These are phyloP conservation scores for Micromesistius poutassou DNA, from an alignment of 2,797 vertebrate species.

Conservation along the genomic window DNA sequence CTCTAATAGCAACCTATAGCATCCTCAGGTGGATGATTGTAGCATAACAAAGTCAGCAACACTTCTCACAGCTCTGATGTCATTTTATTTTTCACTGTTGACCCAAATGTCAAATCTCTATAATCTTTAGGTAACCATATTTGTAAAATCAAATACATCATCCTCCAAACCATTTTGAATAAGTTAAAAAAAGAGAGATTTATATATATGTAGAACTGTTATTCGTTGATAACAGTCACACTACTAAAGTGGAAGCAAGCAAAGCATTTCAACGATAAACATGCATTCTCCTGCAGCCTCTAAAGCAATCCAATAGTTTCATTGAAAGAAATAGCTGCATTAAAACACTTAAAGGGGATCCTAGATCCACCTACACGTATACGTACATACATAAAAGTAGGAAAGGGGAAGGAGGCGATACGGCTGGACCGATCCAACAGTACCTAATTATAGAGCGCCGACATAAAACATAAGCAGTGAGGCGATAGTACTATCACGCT, in stretches of 20 bases:
- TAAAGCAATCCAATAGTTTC: neutral
- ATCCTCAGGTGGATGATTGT: neutral
- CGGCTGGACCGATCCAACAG: neutral
- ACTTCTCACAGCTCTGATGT: neutral
- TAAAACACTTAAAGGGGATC: neutral
- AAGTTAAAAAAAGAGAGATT: no score
- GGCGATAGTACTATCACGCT: neutral
- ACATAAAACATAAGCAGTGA: neutral
- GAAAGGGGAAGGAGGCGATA: neutral
- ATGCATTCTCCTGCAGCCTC: neutral
- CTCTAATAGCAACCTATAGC: neutral
- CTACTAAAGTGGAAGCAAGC: no score
- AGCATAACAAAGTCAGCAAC: neutral
- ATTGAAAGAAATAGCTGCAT: neutral
- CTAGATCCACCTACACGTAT: neutral
- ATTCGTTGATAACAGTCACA: no score
- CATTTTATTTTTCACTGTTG: neutral
- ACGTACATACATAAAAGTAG: neutral
- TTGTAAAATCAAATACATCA: neutral
- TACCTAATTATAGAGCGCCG: neutral
- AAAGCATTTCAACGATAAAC: no score
- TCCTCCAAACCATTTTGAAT: neutral
- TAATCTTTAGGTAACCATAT: neutral
- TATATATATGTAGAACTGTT: no score
- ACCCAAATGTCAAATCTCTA: neutral